phyloP scores from a whole-genome alignment of 2,888 invertebrate species.

The Leptarthrus brevirostris region DNA sequence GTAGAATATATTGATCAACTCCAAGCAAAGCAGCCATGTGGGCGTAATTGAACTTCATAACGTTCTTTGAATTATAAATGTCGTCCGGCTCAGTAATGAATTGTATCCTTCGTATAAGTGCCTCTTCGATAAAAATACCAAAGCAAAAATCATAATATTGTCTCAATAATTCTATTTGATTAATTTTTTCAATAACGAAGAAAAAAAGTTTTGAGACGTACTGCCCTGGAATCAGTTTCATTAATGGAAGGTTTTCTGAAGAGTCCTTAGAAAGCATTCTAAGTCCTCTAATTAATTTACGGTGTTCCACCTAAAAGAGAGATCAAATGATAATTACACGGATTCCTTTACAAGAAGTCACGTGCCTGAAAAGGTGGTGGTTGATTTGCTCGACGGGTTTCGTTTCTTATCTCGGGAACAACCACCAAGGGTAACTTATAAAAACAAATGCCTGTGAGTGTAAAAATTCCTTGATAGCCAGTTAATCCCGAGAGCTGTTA shows the following conservation, averaged over 20 bases:
- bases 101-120: too few species aligned
- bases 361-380: background rate
- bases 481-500: background rate
- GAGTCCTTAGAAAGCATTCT: background rate
- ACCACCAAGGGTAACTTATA: background rate
- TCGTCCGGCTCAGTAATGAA: too few species aligned
- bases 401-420: background rate
- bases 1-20: too few species aligned
- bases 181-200: too few species aligned
- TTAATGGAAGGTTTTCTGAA: background rate
- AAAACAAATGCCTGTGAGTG: background rate
- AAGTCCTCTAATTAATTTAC: slow-evolving; percentile 19
- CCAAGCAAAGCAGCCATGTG: too few species aligned
- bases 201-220: too few species aligned
- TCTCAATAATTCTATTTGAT: too few species aligned
- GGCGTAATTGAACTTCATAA: too few species aligned
- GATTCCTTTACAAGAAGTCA: slow-evolving; percentile 5
- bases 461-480: background rate
- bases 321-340: slow-evolving; percentile 14
- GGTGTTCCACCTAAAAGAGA: slow-evolving; percentile 3
- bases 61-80: too few species aligned
- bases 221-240: too few species aligned
- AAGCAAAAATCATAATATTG: too few species aligned
- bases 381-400: background rate
- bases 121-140: too few species aligned